A percentile compares a stretch with the other conserved stretches of the same genome.
phyloP scores from a whole-genome alignment of 2,113 vertebrate genomes.

The Scytalopus superciliaris region DNA sequence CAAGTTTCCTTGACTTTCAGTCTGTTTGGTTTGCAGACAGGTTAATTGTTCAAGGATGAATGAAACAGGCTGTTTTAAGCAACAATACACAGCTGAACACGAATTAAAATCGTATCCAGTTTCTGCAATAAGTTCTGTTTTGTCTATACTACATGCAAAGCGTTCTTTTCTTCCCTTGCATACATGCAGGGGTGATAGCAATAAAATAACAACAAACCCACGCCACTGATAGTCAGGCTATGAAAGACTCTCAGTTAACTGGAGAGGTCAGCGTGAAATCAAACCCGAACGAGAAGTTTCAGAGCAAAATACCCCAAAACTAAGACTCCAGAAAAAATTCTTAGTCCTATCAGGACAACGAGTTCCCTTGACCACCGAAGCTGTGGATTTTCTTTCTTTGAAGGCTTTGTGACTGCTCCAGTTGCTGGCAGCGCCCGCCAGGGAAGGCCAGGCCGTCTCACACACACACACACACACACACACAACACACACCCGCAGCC shows the following conservation, averaged over 20 bases:
- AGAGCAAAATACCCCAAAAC: background rate
- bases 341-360: background rate
- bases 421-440: fast-evolving
- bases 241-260: background rate
- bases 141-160: fast-evolving
- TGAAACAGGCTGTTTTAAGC: background rate
- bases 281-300: background rate
- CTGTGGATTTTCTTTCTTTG: fast-evolving
- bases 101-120: background rate
- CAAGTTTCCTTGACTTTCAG: background rate
- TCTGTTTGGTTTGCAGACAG: background rate
- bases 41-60: background rate
- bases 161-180: background rate
- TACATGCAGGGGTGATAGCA: background rate
- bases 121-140: background rate
- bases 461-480: no score
- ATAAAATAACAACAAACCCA: background rate
- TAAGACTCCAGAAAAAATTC: background rate
- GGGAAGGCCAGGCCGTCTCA: background rate
- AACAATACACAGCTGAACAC: fast-evolving
- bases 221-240: fast-evolving
- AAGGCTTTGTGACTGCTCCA: fast-evolving
- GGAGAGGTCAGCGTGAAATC: background rate
- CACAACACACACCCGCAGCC: no score
- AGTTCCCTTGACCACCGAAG: fast-evolving